Evolutionary conservation across 2,888 invertebrate species (phyloP).

Genomic region (Melitaea athalia): DNA sequence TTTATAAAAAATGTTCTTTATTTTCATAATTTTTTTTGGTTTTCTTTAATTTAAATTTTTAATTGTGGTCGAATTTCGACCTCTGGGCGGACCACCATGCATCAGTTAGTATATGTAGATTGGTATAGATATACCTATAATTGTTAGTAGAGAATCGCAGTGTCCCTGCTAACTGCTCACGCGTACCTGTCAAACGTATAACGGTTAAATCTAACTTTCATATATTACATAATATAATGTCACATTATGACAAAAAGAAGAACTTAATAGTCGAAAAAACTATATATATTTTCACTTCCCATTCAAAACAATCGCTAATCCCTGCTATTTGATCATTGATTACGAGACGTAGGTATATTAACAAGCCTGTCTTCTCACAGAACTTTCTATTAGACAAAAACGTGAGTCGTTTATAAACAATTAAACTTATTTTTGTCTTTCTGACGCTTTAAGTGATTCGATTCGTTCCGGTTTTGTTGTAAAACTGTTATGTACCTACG

Average conservation of each 20-base stretch:
- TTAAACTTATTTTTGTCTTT: conserved; percentile 29
- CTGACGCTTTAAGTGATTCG: conserved; percentile 25
- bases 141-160: too few species aligned
- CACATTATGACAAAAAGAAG: conserved; percentile 11
- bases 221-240: conserved; percentile 26
- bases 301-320: conserved; percentile 27
- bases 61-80: too few species aligned
- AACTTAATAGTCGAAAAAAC: conserved; percentile 26
- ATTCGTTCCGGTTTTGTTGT: conserved; percentile 24
- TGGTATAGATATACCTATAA: too few species aligned
- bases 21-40: too few species aligned
- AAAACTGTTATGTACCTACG: conserved; percentile 8
- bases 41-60: too few species aligned
- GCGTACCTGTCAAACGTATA: too few species aligned
- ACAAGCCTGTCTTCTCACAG: conserved; percentile 34
- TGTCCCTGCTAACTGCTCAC: too few species aligned
- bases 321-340: conserved; percentile 31
- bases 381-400: conserved; percentile 40
- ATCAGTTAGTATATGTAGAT: too few species aligned
- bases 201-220: conserved; percentile 22
- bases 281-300: conserved; percentile 29
- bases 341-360: conserved; percentile 30
- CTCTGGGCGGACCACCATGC: too few species aligned
- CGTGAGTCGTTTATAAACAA: conserved; percentile 33
- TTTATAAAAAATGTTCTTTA: too few species aligned